phyloP scores from a whole-genome alignment of 2,888 invertebrate genomes.

The Spicauda simplicius region DNA sequence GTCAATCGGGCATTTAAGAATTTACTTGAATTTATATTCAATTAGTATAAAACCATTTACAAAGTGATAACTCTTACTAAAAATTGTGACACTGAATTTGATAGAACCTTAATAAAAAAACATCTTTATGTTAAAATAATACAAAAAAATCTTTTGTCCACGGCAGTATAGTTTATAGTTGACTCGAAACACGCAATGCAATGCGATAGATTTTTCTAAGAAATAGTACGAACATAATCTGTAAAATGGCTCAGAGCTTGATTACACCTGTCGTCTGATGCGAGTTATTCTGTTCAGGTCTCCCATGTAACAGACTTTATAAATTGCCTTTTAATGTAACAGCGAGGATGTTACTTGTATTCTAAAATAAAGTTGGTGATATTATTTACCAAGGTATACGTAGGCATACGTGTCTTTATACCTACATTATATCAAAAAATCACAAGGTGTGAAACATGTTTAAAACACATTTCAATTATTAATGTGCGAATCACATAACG shows the following conservation, averaged over 20 bases:
- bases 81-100: no score
- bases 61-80: no score
- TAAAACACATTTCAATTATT: slow-evolving; percentile 22
- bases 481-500: slow-evolving; percentile 39
- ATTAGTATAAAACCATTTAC: no score
- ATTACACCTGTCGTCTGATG: slow-evolving; percentile 30
- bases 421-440: slow-evolving; percentile 19
- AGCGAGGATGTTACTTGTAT: slow-evolving; percentile 30
- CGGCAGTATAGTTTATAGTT: background rate
- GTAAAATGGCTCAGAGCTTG: slow-evolving; percentile 15
- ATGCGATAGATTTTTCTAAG: slow-evolving; percentile 4
- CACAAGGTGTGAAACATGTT: slow-evolving; percentile 24
- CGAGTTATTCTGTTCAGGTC: slow-evolving; percentile 25
- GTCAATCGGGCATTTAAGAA: no score
- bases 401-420: slow-evolving; percentile 1
- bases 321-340: slow-evolving; percentile 31
- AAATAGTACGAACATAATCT: slow-evolving; percentile 3
- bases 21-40: no score
- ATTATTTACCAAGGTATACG: slow-evolving; percentile 37
- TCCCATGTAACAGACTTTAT: slow-evolving; percentile 22
- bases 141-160: no score
- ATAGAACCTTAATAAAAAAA: no score
- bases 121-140: no score
- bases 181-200: background rate
- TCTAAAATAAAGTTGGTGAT: slow-evolving; percentile 39